Evolutionary conservation across 2,888 invertebrate genomes (phyloP).

Genomic region (Anorthoa munda): DNA sequence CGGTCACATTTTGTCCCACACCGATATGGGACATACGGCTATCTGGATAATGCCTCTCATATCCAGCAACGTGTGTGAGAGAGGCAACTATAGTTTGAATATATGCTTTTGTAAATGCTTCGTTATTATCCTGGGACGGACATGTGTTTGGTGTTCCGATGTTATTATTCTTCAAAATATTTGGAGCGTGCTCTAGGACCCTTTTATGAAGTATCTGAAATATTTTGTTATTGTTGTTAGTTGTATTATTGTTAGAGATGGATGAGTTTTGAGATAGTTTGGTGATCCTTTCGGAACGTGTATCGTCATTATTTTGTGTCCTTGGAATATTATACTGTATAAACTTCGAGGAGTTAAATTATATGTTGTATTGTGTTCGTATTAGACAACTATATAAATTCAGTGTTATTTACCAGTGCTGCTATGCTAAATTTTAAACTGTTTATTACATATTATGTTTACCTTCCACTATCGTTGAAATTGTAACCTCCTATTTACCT

Average conservation of each 20-base stretch:
- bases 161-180: constrained; percentile 64
- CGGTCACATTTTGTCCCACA: constrained; percentile 70
- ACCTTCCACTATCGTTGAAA: neutral
- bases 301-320: constrained; percentile 36
- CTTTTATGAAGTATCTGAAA: constrained; percentile 62
- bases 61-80: constrained; percentile 43
- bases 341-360: neutral
- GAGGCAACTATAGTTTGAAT: constrained; percentile 49
- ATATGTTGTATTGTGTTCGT: neutral
- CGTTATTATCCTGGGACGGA: constrained; percentile 50
- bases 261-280: constrained; percentile 38
- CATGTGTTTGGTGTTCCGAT: constrained; percentile 57
- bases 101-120: constrained; percentile 57
- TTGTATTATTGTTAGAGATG: constrained; percentile 36
- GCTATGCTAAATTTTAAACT: neutral
- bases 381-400: neutral
- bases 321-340: constrained; percentile 8
- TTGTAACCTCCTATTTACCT: neutral
- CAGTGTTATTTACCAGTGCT: neutral
- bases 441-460: neutral
- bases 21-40: constrained; percentile 57
- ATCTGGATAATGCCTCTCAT: constrained; percentile 51
- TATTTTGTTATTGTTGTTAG: constrained; percentile 58
- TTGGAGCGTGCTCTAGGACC: constrained; percentile 52
- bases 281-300: constrained; percentile 9